Evolutionary conservation across 2,113 vertebrate genomes (phyloP).

Genomic region (Paramisgurnus dabryanus): DNA sequence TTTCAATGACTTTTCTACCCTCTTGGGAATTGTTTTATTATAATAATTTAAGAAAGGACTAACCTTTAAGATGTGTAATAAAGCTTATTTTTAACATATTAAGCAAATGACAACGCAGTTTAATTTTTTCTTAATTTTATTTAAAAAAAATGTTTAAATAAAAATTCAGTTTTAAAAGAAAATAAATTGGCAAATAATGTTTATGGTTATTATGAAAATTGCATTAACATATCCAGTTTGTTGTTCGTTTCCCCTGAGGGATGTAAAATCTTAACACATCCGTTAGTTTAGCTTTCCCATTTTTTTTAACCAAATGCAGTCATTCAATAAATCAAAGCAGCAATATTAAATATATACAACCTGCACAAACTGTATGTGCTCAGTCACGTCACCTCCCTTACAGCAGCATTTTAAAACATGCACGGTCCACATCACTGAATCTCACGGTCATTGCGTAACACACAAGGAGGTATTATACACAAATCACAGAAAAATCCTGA

Average conservation of each 20-base stretch:
- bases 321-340: constrained; percentile 32
- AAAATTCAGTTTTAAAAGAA: constrained; percentile 47
- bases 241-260: constrained; percentile 24
- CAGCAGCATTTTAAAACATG: constrained; percentile 27
- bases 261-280: constrained; percentile 29
- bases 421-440: constrained; percentile 3
- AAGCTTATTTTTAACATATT: background rate
- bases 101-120: background rate
- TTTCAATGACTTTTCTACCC: no score
- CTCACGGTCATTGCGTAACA: constrained; percentile 14
- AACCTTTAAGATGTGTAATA: background rate
- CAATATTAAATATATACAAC: constrained; percentile 38
- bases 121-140: constrained; percentile 49
- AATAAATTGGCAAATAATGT: constrained; percentile 45
- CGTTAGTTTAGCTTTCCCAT: background rate
- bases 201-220: constrained; percentile 42
- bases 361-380: constrained; percentile 23
- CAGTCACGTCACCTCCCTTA: constrained; percentile 10
- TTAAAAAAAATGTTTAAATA: constrained; percentile 52
- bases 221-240: constrained; percentile 33
- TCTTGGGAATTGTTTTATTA: background rate
- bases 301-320: constrained; percentile 29
- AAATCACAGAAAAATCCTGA: constrained; percentile 3
- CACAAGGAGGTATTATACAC: background rate
- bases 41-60: background rate